phyloP scores from a whole-genome alignment of 2,797 vertebrate genomes.

The Gallinago solitaria region DNA sequence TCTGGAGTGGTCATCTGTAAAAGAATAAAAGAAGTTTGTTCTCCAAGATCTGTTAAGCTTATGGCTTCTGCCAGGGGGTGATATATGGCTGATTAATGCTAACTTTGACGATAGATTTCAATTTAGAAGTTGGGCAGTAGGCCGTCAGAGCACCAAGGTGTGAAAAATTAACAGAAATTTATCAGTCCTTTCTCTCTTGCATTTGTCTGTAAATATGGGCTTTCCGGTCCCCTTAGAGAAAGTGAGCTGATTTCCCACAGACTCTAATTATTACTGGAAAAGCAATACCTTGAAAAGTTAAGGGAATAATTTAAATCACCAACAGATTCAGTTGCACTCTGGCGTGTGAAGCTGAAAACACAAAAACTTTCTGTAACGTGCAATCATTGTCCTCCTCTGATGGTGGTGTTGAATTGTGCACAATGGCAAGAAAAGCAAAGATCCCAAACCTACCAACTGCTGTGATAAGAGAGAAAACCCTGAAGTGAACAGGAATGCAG shows the following conservation, averaged over 20 bases:
- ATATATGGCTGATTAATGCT: background rate
- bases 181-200: background rate
- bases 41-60: background rate
- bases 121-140: background rate
- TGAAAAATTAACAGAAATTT: background rate
- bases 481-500: constrained; percentile 9
- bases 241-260: background rate
- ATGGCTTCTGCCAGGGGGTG: background rate
- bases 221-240: background rate
- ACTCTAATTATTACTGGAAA: background rate
- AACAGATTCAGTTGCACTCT: background rate
- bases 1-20: background rate
- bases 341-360: constrained; percentile 26
- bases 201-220: background rate
- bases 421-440: constrained; percentile 27
- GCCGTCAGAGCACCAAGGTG: background rate
- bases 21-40: background rate
- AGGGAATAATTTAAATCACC: constrained; percentile 28
- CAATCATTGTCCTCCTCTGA: constrained; percentile 20
- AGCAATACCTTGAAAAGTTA: background rate
- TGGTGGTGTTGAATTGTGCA: background rate
- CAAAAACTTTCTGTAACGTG: constrained; percentile 5
- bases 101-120: background rate
- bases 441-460: background rate
- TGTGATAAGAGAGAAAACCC: constrained; percentile 42